phyloP scores from a whole-genome alignment of 2,113 vertebrate genomes.

The Microtus montanus region DNA sequence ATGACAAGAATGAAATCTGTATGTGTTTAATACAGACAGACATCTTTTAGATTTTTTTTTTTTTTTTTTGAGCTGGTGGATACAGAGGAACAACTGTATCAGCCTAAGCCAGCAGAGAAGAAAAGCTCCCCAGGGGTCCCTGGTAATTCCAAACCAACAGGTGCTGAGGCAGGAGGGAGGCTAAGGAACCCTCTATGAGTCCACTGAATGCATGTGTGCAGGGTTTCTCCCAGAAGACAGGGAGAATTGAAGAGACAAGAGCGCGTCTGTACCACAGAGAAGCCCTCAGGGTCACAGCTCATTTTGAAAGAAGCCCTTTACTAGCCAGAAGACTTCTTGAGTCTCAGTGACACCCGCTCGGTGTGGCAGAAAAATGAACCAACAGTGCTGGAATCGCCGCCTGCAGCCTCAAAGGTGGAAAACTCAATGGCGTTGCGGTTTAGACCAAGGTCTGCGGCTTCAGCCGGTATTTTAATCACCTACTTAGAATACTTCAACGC shows the following conservation, averaged over 20 bases:
- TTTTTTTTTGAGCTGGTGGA: not conserved
- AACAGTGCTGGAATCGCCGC: not conserved
- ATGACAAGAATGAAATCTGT: not conserved
- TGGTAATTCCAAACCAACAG: constrained; percentile 35
- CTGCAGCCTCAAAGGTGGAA: not conserved
- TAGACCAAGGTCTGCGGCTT: not conserved
- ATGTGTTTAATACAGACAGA: not conserved
- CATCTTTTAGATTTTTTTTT: not conserved
- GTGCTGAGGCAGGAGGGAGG: not conserved
- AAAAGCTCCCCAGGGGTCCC: not conserved
- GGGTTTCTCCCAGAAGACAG: not conserved
- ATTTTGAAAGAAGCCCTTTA: constrained; percentile 24
- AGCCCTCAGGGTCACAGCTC: not conserved
- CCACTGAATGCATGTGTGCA: not conserved
- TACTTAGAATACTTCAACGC: constrained; percentile 6
- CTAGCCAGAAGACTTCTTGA: not conserved
- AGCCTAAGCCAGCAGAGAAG: constrained; percentile 10
- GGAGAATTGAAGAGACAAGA: constrained; percentile 2
- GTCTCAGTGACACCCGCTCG: not conserved
- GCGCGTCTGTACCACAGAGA: not conserved
- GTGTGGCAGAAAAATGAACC: not conserved
- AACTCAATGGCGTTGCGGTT: not conserved
- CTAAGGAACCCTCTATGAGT: not conserved
- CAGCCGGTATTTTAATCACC: not conserved
- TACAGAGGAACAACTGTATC: not conserved